Evolutionary conservation across 2,888 invertebrate genomes (phyloP).

Genomic region (Cenopis cana): DNA sequence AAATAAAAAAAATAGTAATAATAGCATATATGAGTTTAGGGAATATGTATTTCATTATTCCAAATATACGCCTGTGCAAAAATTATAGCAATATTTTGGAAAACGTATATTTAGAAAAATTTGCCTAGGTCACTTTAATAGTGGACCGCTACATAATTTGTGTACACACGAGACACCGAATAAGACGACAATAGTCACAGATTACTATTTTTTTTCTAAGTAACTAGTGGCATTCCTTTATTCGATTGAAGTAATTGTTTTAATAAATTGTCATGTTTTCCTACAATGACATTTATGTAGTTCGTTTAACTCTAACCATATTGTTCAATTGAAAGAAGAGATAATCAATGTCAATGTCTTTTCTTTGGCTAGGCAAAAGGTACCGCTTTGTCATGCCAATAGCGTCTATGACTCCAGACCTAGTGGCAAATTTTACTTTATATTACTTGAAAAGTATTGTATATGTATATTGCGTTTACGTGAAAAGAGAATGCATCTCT

Average conservation of each 20-base stretch:
- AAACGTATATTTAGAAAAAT: neutral
- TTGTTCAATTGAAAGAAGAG: neutral
- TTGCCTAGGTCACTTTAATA: neutral
- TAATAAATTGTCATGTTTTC: neutral
- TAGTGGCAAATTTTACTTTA: too few relatives aligned
- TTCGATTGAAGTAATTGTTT: neutral
- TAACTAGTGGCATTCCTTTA: constrained; percentile 29
- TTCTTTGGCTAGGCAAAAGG: neutral
- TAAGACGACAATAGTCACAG: neutral
- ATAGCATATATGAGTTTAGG: too few relatives aligned
- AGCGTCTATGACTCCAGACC: neutral
- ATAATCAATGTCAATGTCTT: too few relatives aligned
- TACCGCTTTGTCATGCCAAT: neutral
- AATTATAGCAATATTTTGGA: constrained; percentile 10
- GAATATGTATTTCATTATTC: neutral
- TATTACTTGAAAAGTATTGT: neutral
- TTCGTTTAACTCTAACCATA: neutral
- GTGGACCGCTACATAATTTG: too few relatives aligned
- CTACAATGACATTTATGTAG: neutral
- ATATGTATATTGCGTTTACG: neutral
- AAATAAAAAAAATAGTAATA: too few relatives aligned
- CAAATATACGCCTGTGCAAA: constrained; percentile 4
- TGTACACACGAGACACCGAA: neutral
- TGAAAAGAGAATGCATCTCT: neutral
- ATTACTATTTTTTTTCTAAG: constrained; percentile 7